Base-by-base conservation (phyloP, 2,113 vertebrate species). In the Herpailurus yagouaroundi region DNA sequence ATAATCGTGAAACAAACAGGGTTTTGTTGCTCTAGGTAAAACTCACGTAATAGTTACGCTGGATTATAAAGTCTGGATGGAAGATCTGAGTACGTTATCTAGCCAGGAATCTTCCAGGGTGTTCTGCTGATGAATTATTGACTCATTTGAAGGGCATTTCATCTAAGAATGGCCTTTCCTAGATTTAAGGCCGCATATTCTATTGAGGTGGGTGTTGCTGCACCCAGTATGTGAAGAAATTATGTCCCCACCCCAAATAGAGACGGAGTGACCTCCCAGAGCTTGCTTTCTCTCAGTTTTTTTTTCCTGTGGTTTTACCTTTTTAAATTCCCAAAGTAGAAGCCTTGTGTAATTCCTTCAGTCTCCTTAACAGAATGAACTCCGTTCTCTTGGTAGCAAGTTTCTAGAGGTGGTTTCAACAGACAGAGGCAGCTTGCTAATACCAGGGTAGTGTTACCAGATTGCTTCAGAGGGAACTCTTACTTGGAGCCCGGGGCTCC, bases 381-480 rank as follows among this genome's bases (percentile, higher is more conserved):
- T 79, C 68, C 12, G 27, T 92, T 96, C 36, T 41, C n/a, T 76
- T 95, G 86, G 60, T 95, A 97, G 97, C 93, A 89, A 97, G 92
- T 98, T 98, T 98, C 98, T 96, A 97, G 97, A 94, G 89, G 83
- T 97, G 83, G 80, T 92, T 83, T 97, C 97, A 96, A 97, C 52
- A 63, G 83, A 80, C 71, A 97, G 93, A 82, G 96, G 96, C 97
- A 97, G 23, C 95, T 98, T 98, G 95, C 95, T 98, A 97, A 96
- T 97, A 97, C 80, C 96, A 95, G 93, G 95, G 91, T 98, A 98
- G 79, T 95, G 64, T 98, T 98, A 98, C 98, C 68, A 97, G 84
- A 98, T 98, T 97, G 95, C 97, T 98, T 98, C 96, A 97, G 85
- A 95, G 48, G 93, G 94, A 98, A 93, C 71, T 95, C 93, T 97